phyloP scores from a whole-genome alignment of 2,113 vertebrate genomes.

The Psilopogon haemacephalus region DNA sequence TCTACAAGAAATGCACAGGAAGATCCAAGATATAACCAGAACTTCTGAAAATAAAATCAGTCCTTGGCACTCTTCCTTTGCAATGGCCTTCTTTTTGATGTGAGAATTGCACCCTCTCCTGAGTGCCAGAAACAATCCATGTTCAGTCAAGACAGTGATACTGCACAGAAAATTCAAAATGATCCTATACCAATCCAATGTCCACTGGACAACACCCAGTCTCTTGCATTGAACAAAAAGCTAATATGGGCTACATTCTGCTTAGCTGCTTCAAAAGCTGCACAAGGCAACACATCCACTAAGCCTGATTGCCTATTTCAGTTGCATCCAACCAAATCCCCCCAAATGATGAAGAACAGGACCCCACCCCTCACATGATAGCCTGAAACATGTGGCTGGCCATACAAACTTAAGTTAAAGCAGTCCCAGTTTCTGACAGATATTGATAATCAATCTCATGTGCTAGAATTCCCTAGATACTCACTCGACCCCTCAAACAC shows the following conservation, averaged over 20 bases:
- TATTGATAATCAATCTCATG: neutral
- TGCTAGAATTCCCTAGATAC: neutral
- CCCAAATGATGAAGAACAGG: neutral
- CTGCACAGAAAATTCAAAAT: neutral
- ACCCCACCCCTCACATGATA: rapidly evolving
- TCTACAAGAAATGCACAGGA: neutral
- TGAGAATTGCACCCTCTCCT: neutral
- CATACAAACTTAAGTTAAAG: neutral
- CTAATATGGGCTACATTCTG: neutral
- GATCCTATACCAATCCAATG: neutral
- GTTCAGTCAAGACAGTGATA: neutral
- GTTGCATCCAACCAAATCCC: neutral
- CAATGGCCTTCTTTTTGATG: neutral
- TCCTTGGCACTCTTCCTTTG: neutral
- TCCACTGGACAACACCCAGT: rapidly evolving
- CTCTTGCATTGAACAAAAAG: neutral
- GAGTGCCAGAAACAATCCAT: neutral
- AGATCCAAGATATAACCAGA: neutral
- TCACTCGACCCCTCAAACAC: neutral
- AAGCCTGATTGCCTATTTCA: neutral
- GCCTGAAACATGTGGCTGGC: neutral
- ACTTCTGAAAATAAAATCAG: neutral
- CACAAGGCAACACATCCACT: neutral
- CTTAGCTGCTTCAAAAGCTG: neutral
- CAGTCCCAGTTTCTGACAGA: neutral